Base-by-base conservation (phyloP, 2,888 invertebrate species). In the Drosophila nr. medialis region DNA sequence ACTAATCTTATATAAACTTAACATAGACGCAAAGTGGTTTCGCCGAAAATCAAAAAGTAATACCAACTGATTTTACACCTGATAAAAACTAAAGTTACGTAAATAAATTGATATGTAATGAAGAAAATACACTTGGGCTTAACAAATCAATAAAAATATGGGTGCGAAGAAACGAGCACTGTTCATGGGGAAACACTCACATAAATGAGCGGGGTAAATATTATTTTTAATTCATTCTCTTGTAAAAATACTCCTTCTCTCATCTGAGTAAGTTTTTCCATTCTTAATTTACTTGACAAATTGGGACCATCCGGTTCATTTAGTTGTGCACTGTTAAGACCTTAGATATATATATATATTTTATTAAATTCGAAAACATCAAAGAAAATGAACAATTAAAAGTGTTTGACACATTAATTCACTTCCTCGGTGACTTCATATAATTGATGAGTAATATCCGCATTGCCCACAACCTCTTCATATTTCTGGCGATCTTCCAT, bases 371-470 rank as follows among this genome's bases (percentile, higher is more conserved):
- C 45, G 45, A 15, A 24, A 45, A 2, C 24, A 24, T 45, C 24
- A 24, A 4, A 45, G 24, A 45, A 24, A 24, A 45, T 24, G 2
- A 15, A 45, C 4, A 15, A 45, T 24, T 45, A 13, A 21, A 45
- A 32, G 30, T 42, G n/a, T 10, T 21, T 10, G 8, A 42, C 45
- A 40, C 2, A 18, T 72, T 42, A 86, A 24, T 85, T 77, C 1
- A 80, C 71, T 15, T 91, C 89, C 7, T 91, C 91, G 29, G 77
- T 83, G 1, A 91, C 83, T 58, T 89, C 87, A 38, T 81, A 87
- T 11, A 93, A 69, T 49, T 92, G 92, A 79, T 92, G 92, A 0
- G 92, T 90, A 21, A 87, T 77, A 32, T 93, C 92, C 4, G 86
- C 71, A 67, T 90, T 89, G 6, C 90, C 90, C 68, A 92, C 73